A percentile compares a stretch with the other conserved stretches of the same genome.
Evolutionary conservation across 2,888 invertebrate species (phyloP).

Genomic region (Agriotes lineatus): DNA sequence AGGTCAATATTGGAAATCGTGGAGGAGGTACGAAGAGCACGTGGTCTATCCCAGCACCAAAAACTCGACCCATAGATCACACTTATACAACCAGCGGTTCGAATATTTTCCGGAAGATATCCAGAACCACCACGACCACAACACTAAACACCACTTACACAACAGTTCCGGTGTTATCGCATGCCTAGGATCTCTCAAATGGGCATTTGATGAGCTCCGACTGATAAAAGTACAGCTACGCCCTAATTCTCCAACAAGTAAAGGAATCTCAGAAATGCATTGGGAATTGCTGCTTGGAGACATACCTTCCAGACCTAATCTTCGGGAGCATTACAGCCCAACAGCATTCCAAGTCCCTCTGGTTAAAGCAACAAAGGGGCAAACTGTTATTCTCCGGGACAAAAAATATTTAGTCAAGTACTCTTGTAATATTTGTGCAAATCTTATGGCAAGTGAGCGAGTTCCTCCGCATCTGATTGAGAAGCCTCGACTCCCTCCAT

Average conservation of each 20-base stretch:
- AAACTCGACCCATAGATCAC: conserved; percentile 40
- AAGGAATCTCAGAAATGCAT: conserved; percentile 52
- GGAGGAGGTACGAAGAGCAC: conserved; percentile 61
- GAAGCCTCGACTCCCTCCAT: conserved; percentile 64
- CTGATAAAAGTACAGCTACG: conserved; percentile 67
- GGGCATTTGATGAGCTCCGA: conserved; percentile 70
- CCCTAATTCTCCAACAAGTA: conserved; percentile 46
- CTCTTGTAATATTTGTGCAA: conserved; percentile 58
- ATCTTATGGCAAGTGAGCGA: conserved; percentile 63
- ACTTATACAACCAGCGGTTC: background rate
- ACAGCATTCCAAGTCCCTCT: conserved; percentile 71
- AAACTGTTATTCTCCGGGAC: conserved; percentile 53
- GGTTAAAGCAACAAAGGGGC: conserved; percentile 58
- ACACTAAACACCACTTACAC: conserved; percentile 49
- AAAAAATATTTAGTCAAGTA: conserved; percentile 56
- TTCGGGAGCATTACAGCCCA: conserved; percentile 67
- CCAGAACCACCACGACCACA: conserved; percentile 35
- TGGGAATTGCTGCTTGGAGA: conserved; percentile 69
- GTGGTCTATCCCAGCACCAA: conserved; percentile 54
- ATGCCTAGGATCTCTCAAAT: conserved; percentile 67
- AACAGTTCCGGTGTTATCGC: conserved; percentile 61
- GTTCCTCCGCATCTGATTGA: conserved; percentile 68
- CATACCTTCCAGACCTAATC: conserved; percentile 65
- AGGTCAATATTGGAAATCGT: conserved; percentile 60
- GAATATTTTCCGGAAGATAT: background rate